Evolutionary conservation across 2,888 invertebrate species (phyloP), one percentile per base, ranked within the genome.

Genomic region (Deilephila porcellus): DNA sequence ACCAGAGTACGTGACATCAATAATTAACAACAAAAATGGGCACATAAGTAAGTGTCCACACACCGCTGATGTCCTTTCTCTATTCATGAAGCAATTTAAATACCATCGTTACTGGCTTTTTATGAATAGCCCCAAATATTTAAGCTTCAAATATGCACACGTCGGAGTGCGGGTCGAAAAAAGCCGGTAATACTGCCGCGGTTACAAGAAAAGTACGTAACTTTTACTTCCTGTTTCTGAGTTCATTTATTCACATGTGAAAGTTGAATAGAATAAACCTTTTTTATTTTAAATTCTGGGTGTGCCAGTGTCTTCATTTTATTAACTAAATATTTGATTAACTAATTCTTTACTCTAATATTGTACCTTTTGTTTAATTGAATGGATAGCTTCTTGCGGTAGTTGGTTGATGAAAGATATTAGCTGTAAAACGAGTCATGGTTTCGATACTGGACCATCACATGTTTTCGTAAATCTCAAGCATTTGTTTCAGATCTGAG

Each of bases 81-180:
- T 90, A 90, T 91, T 88, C 88, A 91, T 91, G 88, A 89, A 86
- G 86, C 89, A 88, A 90, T 91, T 90, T 87, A 86, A 90, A 90
- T 87, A 86, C 83, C 80, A 74, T 81, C 75, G 81, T 81, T 82
- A 83, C 85, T 80, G 78, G 74, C 80, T 81, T 86, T 87, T 85
- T 87, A 85, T 86, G 83, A 86, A 85, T 82, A 83, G 83, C 79
- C 78, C 82, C 74, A 85, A 85, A 85, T 84, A 88, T 86, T 88
- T 37, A 64, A 64, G 64, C 64, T 19, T 34, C 64, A 64, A 32
- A 64, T 64, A 20, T 37, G 37, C 34, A 64, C 64, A 62, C 29
- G 64, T 64, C 37, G 20, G 19, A 6, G 4, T 45, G 37, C n/a
- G 56, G 56, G 56, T n/a, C n/a, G 19, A 56, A 62, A 62, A 62